These are phyloP conservation scores for Nothoprocta pentlandii DNA, from an alignment of 2,113 vertebrate species.

Conservation along the genomic window DNA sequence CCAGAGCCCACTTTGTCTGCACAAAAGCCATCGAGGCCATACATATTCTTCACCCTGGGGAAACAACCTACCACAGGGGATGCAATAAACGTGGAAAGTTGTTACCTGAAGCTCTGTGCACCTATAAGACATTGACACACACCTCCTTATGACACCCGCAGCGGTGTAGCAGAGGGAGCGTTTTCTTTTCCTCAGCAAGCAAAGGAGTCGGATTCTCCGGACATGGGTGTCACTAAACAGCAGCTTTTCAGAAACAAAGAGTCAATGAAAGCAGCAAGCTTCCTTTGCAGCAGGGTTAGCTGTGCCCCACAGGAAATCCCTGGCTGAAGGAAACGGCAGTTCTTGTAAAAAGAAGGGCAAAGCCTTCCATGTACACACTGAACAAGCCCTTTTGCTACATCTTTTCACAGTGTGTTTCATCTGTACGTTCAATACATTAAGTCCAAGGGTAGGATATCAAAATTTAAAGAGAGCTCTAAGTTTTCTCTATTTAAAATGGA, in stretches of 20 bases:
- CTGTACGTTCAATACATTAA: background rate
- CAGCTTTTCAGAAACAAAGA: conserved; percentile 55
- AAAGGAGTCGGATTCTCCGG: background rate
- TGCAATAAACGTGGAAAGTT: background rate
- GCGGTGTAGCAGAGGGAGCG: background rate
- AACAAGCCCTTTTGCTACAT: background rate
- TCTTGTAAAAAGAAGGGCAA: conserved; percentile 54
- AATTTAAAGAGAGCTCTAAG: background rate
- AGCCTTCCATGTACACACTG: conserved; percentile 37
- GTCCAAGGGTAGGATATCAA: background rate
- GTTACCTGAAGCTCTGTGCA: background rate
- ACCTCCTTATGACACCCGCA: background rate
- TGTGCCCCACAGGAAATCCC: conserved; percentile 70
- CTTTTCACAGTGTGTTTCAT: background rate
- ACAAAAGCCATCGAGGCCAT: background rate
- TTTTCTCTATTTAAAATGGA: background rate
- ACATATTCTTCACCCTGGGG: background rate
- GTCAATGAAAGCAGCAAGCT: conserved; percentile 59
- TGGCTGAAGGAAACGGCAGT: conserved; percentile 42
- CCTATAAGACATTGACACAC: background rate
- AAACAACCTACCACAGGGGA: background rate
- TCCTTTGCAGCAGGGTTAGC: conserved; percentile 62
- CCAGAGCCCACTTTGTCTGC: background rate
- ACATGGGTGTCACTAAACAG: conserved; percentile 9
- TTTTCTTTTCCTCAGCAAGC: background rate